phyloP scores from a whole-genome alignment of 1,140 invertebrate species.

The Drosophila prosaltans region DNA sequence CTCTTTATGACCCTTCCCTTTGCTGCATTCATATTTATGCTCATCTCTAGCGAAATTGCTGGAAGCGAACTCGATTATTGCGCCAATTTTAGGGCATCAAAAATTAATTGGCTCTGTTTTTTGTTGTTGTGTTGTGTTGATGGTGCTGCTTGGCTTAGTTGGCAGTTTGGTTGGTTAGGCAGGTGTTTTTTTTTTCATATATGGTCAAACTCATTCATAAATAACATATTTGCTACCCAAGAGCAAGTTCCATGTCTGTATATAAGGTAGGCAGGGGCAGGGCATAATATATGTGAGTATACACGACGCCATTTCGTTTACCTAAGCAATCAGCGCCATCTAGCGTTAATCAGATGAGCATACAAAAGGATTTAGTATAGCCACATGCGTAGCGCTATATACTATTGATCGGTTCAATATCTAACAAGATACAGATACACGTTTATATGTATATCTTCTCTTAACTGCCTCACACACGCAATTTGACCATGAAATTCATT shows the following conservation, averaged over 20 bases:
- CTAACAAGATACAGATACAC: slow-evolving; percentile 19
- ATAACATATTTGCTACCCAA: slow-evolving; percentile 35
- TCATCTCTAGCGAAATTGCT: slow-evolving; percentile 33
- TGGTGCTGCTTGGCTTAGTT: slow-evolving; percentile 19
- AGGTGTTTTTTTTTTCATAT: slow-evolving; percentile 49
- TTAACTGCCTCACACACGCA: slow-evolving; percentile 21
- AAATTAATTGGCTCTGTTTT: slow-evolving; percentile 45
- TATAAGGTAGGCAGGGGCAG: neutral
- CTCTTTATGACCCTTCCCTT: too few relatives aligned
- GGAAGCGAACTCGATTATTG: slow-evolving; percentile 39
- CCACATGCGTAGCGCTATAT: slow-evolving; percentile 6
- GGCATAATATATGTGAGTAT: neutral
- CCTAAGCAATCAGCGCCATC: slow-evolving; percentile 62
- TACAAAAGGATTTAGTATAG: slow-evolving; percentile 31
- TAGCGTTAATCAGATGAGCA: slow-evolving; percentile 59
- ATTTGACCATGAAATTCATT: slow-evolving; percentile 75
- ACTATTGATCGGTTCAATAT: neutral
- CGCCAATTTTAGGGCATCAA: slow-evolving; percentile 50
- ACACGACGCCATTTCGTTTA: slow-evolving; percentile 50
- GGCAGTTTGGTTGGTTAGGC: slow-evolving; percentile 13
- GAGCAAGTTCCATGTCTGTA: neutral
- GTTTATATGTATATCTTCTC: slow-evolving; percentile 5
- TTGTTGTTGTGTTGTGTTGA: slow-evolving; percentile 4
- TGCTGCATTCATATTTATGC: neutral
- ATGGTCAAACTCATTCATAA: slow-evolving; percentile 64